Evolutionary conservation across 2,888 invertebrate species (phyloP), one percentile per base, ranked within the genome.

Genomic region (Cataglyphis rosenhaueri): DNA sequence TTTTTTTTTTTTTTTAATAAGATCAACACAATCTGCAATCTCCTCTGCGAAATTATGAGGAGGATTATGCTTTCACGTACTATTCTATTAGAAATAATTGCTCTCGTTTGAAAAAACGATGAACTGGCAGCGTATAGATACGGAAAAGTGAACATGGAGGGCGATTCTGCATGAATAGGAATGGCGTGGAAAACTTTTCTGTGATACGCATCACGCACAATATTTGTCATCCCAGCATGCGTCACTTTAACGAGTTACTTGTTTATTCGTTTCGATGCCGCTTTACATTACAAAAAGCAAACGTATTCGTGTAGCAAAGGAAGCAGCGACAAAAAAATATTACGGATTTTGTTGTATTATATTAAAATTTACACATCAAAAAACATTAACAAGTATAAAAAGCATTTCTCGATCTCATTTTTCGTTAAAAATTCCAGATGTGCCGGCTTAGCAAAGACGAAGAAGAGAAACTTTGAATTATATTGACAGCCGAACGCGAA

Each of bases 211-310:
- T 81, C 81, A 74, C 64, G 81, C 55, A 64, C 62, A 55, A 74
- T 81, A 81, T 81, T 74, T 81, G 81, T 73, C 74, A 18, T 74
- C 21, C 25, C 81, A 41, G 41, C 29, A 21, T 81, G 52, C 61
- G 64, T 81, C 64, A 64, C 29, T 62, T 29, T 73, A 73, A 73
- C 81, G 64, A 73, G 74, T 81, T 52, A 74, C 61, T 81, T 62
- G 71, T 73, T 81, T 81, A 44, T 79, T 59, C 81, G 87, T 85
- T 82, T 55, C 81, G 87, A 85, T 81, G 74, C 83, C 78, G 74
- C 64, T 73, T 55, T 70, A 70, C 78, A 70, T 70, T 25, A 61
- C 78, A 78, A 78, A 78, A 79, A 59, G 70, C 44, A 59, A 68
- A 44, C 68, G 48, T 55, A 38, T 48, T 52, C 70, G 21, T 52